These are phyloP conservation scores for Batillaria attramentaria DNA, from an alignment of 1,140 invertebrate genomes.

Conservation along the genomic window DNA sequence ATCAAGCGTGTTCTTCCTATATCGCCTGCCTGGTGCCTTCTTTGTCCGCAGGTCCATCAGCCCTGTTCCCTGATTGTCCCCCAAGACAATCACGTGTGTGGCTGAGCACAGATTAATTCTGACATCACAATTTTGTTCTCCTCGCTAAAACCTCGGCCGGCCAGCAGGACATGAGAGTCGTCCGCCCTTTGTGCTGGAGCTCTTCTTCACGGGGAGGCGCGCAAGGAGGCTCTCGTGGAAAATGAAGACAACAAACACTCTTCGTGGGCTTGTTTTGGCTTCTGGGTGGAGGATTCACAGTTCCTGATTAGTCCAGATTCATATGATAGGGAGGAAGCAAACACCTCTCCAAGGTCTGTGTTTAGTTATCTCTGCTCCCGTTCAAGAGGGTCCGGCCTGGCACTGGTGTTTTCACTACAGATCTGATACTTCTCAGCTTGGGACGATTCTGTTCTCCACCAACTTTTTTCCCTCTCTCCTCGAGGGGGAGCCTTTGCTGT, in stretches of 20 bases:
- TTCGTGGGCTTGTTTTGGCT: not conserved
- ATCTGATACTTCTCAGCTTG: constrained; percentile 13
- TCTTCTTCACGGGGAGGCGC: constrained; percentile 21
- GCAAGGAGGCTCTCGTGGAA: not conserved
- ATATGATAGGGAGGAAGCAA: constrained; percentile 33
- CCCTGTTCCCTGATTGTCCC: constrained; percentile 18
- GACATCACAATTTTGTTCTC: constrained; percentile 18
- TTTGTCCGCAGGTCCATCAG: constrained; percentile 11
- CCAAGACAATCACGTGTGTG: constrained; percentile 1
- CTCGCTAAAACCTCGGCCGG: constrained; percentile 1
- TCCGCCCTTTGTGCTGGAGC: constrained; percentile 24
- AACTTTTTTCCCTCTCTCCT: constrained; percentile 23
- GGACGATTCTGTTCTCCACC: not conserved
- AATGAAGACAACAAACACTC: constrained; percentile 27
- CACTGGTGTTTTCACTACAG: constrained; percentile 21
- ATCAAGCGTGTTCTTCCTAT: no score
- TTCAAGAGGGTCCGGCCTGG: not conserved
- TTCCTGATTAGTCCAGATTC: constrained; percentile 29
- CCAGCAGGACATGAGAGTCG: constrained; percentile 11
- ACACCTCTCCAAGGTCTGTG: constrained; percentile 1
- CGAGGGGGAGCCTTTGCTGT: constrained; percentile 27
- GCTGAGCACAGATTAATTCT: constrained; percentile 22
- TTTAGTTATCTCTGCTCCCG: constrained; percentile 15
- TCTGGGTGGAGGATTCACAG: not conserved
- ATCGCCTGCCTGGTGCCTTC: no score